Base-by-base conservation (phyloP, 30 jellyfish, hydroid and myxozoan species). In the Aurelia aurita region DNA sequence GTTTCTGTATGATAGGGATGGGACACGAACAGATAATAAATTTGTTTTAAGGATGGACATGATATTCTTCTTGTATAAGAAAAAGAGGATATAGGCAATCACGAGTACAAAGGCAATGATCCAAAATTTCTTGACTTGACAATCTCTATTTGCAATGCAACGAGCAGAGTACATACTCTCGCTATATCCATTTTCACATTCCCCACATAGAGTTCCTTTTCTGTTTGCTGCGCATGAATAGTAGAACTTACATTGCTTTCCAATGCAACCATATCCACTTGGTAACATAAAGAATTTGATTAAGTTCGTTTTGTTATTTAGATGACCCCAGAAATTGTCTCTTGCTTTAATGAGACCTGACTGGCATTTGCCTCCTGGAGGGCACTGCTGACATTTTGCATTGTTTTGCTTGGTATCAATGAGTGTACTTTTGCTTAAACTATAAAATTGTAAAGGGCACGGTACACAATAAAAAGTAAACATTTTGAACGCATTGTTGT, bases 171-270 rank as follows among this genome's bases (percentile, higher is more conserved):
- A 22, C 72, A 54, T 72, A 34, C 72, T 72, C 22, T 72, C 85
- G 20, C 68, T 46, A 5, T 32, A 28, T 27, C 85, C 73, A 21
- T 12, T 19, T 10, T 27, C 31, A 25, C 85, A 72, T 25, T 59
- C 58, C 23, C 58, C 72, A 53, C 85, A 72, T 1, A 72, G 72
- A 2, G 85, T 72, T 20, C 85, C 85, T 25, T 59, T 54, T 18
- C 85, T 47, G 49, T 61, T 61, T 2, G 2, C 28, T 9, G 85
- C 85, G 21, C 85, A 72, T 16, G 85, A 72, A 32, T 72, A 15
- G n/a, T 46, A 35, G 5, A 21, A 29, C 31, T 23, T 27, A 16
- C 85, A 72, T 53, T 51, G 85, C 27, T 13, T 9, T 18, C 58
- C 58, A 15, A 11, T 7, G 22, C 85, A 72, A 11, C 85, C 85